A percentile compares a stretch with the other conserved stretches of the same genome.
phyloP scores from a whole-genome alignment of 2,113 vertebrate genomes.

The Sinocyclocheilus rhinocerous region DNA sequence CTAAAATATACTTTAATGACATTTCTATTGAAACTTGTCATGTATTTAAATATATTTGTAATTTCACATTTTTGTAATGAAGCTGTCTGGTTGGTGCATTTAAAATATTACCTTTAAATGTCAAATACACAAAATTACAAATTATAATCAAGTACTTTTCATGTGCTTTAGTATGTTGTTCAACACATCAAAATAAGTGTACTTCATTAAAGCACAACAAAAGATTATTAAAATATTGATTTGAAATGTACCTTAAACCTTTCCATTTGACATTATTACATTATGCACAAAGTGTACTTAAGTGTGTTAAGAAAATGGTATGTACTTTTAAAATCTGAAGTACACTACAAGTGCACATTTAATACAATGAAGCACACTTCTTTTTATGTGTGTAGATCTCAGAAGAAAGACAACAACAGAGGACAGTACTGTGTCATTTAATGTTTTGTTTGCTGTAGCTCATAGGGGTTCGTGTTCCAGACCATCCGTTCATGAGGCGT shows the following conservation, averaged over 20 bases:
- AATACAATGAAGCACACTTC: not conserved
- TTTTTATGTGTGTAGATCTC: not conserved
- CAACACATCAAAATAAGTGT: not conserved
- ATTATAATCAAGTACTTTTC: not conserved
- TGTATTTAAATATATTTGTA: not conserved
- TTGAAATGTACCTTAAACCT: not conserved
- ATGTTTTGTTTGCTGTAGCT: slow-evolving; percentile 72
- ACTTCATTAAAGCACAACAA: not conserved
- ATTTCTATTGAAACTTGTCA: not conserved
- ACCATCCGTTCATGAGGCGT: slow-evolving; percentile 83
- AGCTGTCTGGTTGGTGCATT: not conserved
- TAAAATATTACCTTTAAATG: not conserved
- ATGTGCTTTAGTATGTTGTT: not conserved
- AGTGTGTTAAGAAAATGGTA: not conserved
- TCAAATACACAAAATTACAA: not conserved
- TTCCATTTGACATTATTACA: not conserved
- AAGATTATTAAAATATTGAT: not conserved
- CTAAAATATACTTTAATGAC: not conserved
- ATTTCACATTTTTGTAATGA: not conserved
- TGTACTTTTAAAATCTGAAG: too few species aligned
- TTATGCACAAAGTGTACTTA: not conserved
- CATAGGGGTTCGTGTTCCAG: slow-evolving; percentile 90
- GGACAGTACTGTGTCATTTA: too few species aligned
- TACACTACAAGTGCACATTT: too few species aligned
- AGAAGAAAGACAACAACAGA: too few species aligned